phyloP scores from a whole-genome alignment of 2,888 invertebrate genomes.

The Onthophagus sagittarius region DNA sequence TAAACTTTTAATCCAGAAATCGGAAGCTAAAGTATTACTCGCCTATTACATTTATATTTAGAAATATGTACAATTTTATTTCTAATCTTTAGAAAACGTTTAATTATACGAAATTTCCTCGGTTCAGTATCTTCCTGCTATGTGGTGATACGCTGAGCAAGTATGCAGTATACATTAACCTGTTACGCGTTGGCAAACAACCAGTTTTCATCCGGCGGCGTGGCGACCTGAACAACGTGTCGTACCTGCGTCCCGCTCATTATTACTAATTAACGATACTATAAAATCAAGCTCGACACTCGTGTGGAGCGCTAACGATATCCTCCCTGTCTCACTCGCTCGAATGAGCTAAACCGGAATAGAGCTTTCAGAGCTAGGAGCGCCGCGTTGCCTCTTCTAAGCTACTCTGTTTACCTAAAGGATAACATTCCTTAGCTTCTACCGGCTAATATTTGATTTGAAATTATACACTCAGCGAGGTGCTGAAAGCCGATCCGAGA shows the following conservation, averaged over 20 bases:
- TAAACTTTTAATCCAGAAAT: no score
- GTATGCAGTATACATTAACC: neutral
- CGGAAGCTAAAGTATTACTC: no score
- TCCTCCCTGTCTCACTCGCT: neutral
- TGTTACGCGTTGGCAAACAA: neutral
- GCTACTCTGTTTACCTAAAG: constrained; percentile 12
- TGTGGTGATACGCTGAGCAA: neutral
- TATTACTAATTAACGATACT: constrained; percentile 11
- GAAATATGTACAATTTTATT: neutral
- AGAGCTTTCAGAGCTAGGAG: neutral
- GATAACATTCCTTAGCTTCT: constrained; percentile 11
- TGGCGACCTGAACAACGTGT: neutral
- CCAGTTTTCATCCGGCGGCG: neutral
- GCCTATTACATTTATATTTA: no score
- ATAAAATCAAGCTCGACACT: constrained; percentile 3
- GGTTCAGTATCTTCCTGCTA: neutral
- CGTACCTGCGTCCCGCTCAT: neutral
- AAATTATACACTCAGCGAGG: constrained; percentile 27
- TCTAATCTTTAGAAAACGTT: neutral
- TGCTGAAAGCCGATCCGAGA: constrained; percentile 22
- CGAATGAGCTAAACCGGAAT: neutral
- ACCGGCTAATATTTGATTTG: constrained; percentile 25
- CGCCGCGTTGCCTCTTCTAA: neutral
- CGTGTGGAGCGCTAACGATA: neutral
- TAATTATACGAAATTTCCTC: neutral